Evolutionary conservation across 2,797 vertebrate genomes (phyloP), one percentile per base, ranked within the genome.

Genomic region (Micromesistius poutassou): DNA sequence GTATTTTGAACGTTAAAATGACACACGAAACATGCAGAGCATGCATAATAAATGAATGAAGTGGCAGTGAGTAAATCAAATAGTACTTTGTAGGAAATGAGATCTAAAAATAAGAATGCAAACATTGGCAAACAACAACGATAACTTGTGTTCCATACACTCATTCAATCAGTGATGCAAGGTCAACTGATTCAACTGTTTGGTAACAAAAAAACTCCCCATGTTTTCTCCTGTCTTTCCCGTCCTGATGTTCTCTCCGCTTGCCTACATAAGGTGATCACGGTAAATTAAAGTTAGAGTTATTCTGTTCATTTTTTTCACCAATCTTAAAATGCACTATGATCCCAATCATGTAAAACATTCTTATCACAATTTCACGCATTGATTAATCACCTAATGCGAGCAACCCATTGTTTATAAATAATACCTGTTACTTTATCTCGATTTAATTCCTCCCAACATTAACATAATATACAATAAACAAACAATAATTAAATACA

Each of bases 251-350:
- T 82, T 86, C 75, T 81, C 81, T 87, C 79, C 77, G 70, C 83
- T 87, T 86, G 86, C 87, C 82, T 73, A 71, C 82, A 81, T 87
- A 90, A 93, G 91, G 82, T 88, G 90, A 92, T 80, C 88, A 90
- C 78, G 88, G 89, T 93, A 91, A 93, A 89, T 86, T 76, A 42
- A 79, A 72, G 83, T 2, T 14, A 77, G 75, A 71, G 75, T 75
- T 78, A 33, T 78, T 22, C 14, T 16, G 16, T 25, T 79, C 74
- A 66, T 82, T 77, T 68, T 73, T n/a, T 75, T 75, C 28, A 46
- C 3, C 79, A 62, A 71, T 78, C 14, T 33, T 42, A 40, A 12
- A 9, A 46, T 76, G 40, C 25, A 42, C 30, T 40, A 28, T 71
- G 78, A 50, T 81, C 36, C 77, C 46, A 82, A 80, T 78, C 0